These are phyloP conservation scores for Drosophila setifemur DNA, from an alignment of 1,140 invertebrate species.

Conservation along the genomic window DNA sequence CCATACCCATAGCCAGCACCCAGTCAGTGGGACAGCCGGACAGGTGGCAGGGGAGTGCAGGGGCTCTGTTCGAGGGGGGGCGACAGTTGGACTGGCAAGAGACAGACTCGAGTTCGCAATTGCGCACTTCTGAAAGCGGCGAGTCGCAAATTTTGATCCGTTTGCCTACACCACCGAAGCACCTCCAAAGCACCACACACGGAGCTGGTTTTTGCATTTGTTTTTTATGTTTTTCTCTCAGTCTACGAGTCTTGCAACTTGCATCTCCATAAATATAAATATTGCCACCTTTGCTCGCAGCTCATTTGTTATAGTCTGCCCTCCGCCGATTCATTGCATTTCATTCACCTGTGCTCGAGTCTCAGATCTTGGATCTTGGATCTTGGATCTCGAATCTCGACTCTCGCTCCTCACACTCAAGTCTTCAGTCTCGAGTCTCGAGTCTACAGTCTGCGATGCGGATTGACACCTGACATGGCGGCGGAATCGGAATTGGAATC, in stretches of 20 bases:
- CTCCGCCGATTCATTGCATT: slow-evolving; percentile 10
- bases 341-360: slow-evolving; percentile 30
- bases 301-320: slow-evolving; percentile 33
- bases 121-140: slow-evolving; percentile 67
- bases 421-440: no score
- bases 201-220: slow-evolving; percentile 20
- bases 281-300: slow-evolving; percentile 28
- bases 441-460: slow-evolving; percentile 31
- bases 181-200: slow-evolving; percentile 37
- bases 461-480: slow-evolving; percentile 72
- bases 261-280: slow-evolving; percentile 38
- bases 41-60: slow-evolving; percentile 11
- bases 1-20: no score
- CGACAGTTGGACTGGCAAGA: slow-evolving; percentile 55
- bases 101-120: slow-evolving; percentile 71
- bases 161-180: slow-evolving; percentile 39
- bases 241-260: slow-evolving; percentile 10
- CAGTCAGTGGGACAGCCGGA: slow-evolving; percentile 53
- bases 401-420: no score
- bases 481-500: slow-evolving; percentile 18
- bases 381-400: background rate
- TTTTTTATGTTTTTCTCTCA: no score
- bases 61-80: background rate
- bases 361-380: background rate
- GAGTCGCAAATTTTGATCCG: slow-evolving; percentile 61